Conservation (phyloP, 2,888 invertebrate genomes). For the Apotomis turbidana region DNA sequence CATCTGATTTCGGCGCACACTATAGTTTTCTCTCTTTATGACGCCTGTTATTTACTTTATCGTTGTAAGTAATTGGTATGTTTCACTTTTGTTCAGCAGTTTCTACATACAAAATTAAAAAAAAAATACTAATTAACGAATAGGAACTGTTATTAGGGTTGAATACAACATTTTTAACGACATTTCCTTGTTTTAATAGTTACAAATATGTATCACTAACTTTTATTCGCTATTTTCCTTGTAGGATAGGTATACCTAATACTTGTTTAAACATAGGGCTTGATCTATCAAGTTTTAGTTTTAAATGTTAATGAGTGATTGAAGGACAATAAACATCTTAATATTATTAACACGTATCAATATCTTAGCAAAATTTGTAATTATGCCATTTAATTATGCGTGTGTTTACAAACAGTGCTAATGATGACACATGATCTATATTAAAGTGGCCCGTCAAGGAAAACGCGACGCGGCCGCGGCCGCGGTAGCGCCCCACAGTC, state of each 20-base stretch:
- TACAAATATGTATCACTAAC: conserved; percentile 1
- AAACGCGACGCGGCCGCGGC: not conserved
- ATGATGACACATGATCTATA: conserved; percentile 26
- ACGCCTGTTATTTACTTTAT: conserved; percentile 12
- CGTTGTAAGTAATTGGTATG: conserved; percentile 4
- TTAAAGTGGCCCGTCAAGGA: conserved; percentile 10
- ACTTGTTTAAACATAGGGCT: no score
- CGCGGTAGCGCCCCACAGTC: not conserved
- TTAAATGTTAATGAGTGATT: no score
- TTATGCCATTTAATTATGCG: not conserved
- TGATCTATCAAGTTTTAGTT: no score
- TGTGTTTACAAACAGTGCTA: conserved; percentile 22
- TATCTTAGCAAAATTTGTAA: no score
- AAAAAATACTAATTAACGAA: not conserved
- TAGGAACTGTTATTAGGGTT: not conserved
- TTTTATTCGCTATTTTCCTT: no score
- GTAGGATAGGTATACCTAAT: no score
- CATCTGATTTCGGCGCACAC: conserved; percentile 33
- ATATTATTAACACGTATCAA: no score
- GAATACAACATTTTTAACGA: not conserved
- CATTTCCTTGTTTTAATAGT: not conserved
- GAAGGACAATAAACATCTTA: no score
- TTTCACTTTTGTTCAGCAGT: not conserved
- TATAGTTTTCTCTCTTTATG: not conserved
- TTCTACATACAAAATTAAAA: not conserved